Evolutionary conservation across 2,888 invertebrate genomes (phyloP).

Genomic region (Ariolimax columbianus): DNA sequence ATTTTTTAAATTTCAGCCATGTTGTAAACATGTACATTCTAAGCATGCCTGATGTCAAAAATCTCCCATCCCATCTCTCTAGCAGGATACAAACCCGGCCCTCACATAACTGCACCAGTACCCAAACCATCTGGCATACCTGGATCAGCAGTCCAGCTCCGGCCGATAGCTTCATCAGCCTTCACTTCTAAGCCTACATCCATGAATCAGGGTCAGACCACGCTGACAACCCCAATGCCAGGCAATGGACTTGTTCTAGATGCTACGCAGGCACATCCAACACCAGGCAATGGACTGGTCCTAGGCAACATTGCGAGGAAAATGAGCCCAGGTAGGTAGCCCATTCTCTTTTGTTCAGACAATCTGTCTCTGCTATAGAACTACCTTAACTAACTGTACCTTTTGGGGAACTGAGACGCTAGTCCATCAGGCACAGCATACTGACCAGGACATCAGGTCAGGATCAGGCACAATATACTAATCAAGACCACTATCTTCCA

Average conservation of each 20-base stretch:
- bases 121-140: background rate
- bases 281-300: constrained; percentile 15
- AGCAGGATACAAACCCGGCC: constrained; percentile 40
- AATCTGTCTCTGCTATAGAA: no score
- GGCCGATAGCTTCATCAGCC: background rate
- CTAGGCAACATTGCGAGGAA: background rate
- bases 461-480: no score
- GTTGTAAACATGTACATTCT: no score
- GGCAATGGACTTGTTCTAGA: constrained; percentile 20
- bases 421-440: no score
- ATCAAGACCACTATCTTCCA: no score
- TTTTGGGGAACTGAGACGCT: no score
- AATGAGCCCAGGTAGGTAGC: constrained; percentile 4
- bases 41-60: no score
- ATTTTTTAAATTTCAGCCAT: no score
- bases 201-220: background rate
- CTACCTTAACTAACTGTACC: no score
- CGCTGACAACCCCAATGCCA: background rate
- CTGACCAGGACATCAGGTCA: no score
- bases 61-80: background rate
- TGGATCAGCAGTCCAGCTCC: constrained; percentile 5
- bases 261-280: background rate
- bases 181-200: background rate
- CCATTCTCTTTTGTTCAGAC: background rate
- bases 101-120: constrained; percentile 18